phyloP scores from a whole-genome alignment of 2,888 invertebrate genomes.

The Callinectes sapidus region DNA sequence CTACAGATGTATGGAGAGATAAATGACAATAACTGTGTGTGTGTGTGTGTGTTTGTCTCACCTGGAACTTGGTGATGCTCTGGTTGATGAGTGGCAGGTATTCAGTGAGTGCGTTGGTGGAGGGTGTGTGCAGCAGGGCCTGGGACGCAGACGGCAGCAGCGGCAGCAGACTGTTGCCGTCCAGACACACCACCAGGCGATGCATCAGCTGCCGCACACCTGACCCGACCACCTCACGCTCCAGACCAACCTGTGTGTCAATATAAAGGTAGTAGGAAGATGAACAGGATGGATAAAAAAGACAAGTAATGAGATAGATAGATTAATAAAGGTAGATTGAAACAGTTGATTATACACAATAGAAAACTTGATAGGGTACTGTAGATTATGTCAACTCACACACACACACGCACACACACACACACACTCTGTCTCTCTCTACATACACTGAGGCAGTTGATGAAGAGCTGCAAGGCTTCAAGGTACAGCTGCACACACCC shows the following conservation, averaged over 20 bases:
- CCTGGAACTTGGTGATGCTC: conserved; percentile 80
- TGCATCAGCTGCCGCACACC: conserved; percentile 79
- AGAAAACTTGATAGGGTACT: too few relatives aligned
- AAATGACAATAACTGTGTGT: too few relatives aligned
- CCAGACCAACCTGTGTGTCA: conserved; percentile 68
- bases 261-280: too few relatives aligned
- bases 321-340: too few relatives aligned
- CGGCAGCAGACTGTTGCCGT: conserved; percentile 78
- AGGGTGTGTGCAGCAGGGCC: conserved; percentile 76
- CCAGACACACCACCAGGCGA: conserved; percentile 80
- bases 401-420: neutral
- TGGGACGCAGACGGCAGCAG: conserved; percentile 78
- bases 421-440: too few relatives aligned
- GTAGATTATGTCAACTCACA: too few relatives aligned
- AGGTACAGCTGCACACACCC: conserved; percentile 78
- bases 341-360: too few relatives aligned
- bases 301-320: too few relatives aligned
- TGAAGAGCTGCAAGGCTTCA: conserved; percentile 78
- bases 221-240: conserved; percentile 73
- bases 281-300: too few relatives aligned
- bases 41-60: conserved; percentile 73
- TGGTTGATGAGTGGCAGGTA: conserved; percentile 80
- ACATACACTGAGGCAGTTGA: conserved; percentile 77
- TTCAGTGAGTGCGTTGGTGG: conserved; percentile 76
- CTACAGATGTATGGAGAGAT: too few relatives aligned